Percentiles rank a stretch among this genome's conserved stretches.
Evolutionary conservation across 2,797 vertebrate species (phyloP).

Genomic region (Hoplostethus atlanticus): DNA sequence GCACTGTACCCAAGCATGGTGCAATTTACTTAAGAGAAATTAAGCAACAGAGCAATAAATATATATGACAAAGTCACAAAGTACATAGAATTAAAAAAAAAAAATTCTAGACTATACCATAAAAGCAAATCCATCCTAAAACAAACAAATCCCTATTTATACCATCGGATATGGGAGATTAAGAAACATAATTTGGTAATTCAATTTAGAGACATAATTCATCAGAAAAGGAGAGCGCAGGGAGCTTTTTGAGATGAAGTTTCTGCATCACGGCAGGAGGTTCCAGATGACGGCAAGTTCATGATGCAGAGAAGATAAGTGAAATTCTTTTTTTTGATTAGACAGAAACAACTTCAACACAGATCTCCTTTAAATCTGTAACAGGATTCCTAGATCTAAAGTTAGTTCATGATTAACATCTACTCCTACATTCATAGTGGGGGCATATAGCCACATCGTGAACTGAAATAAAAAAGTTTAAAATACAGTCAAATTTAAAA

Average conservation of each 20-base stretch:
- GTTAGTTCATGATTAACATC: not conserved
- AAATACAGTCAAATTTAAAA: not conserved
- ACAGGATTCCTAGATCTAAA: not conserved
- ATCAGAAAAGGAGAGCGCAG: conserved; percentile 52
- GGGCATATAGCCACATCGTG: too few relatives aligned
- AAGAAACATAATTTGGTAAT: conserved; percentile 74
- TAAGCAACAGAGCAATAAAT: conserved; percentile 64
- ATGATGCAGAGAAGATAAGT: conserved; percentile 62
- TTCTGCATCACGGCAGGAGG: conserved; percentile 61
- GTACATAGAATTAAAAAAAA: conserved; percentile 38
- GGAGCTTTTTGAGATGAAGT: conserved; percentile 53
- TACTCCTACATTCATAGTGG: too few relatives aligned
- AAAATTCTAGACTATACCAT: conserved; percentile 63
- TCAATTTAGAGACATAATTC: conserved; percentile 72
- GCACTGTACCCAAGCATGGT: conserved; percentile 55
- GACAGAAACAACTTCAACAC: conserved; percentile 40
- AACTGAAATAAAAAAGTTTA: not conserved
- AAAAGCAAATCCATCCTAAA: conserved; percentile 69
- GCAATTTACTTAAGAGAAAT: conserved; percentile 77
- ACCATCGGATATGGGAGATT: conserved; percentile 69
- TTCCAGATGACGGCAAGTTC: conserved; percentile 55
- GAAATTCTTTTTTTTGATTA: conserved; percentile 51
- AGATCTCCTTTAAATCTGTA: conserved; percentile 34
- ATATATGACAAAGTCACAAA: conserved; percentile 65
- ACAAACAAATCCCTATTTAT: conserved; percentile 74